Percentiles rank a stretch among this genome's conserved stretches.
phyloP scores from a whole-genome alignment of 1,140 invertebrate genomes.

The Eueides isabella region DNA sequence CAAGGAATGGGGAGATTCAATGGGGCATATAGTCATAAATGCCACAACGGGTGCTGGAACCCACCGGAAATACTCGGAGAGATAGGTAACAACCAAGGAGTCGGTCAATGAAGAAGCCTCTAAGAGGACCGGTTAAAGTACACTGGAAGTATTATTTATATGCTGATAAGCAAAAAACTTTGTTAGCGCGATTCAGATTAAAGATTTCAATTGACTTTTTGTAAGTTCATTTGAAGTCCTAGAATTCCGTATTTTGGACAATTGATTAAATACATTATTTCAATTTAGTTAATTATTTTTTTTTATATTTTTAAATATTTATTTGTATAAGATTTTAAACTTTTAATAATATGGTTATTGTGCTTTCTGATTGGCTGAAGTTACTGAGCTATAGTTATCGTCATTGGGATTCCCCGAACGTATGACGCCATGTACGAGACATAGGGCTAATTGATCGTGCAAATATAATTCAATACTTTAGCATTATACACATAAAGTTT shows the following conservation, averaged over 20 bases:
- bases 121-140: background rate
- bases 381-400: background rate
- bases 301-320: background rate
- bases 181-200: conserved; percentile 1
- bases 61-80: background rate
- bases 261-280: background rate
- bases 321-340: background rate
- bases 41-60: conserved; percentile 2
- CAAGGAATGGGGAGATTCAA: background rate
- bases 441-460: background rate
- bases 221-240: background rate
- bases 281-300: background rate
- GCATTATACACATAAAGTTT: too few relatives aligned
- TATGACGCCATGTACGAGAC: background rate
- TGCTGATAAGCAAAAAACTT: background rate
- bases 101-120: conserved; percentile 11
- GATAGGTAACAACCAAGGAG: conserved; percentile 8
- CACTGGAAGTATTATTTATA: background rate
- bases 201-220: background rate
- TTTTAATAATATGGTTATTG: background rate
- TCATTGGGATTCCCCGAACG: background rate
- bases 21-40: background rate
- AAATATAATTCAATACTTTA: background rate
- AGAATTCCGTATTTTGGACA: background rate
- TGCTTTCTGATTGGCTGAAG: background rate